Conservation (phyloP, 1,140 invertebrate species). For the Platyura marginata region DNA sequence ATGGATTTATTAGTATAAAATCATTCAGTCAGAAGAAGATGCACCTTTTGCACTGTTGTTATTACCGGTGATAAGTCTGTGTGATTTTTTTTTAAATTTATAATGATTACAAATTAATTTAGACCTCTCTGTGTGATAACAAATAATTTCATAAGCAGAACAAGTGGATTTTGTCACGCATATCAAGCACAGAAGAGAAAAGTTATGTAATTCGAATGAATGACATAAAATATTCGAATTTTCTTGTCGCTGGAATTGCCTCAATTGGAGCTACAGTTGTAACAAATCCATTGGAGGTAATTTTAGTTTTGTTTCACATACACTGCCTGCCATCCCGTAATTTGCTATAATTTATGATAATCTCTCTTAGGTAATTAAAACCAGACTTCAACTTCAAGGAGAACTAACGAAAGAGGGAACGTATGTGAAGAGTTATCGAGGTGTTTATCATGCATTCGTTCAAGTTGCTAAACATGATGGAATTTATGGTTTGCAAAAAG, state of each 20-base stretch:
- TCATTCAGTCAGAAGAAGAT: too few relatives aligned
- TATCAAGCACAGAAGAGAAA: too few relatives aligned
- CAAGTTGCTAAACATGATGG: constrained; percentile 30
- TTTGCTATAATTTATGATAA: background rate
- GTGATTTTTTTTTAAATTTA: too few relatives aligned
- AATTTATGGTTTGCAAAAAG: constrained; percentile 56
- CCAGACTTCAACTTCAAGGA: constrained; percentile 73
- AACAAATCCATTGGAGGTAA: constrained; percentile 58
- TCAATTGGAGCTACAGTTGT: constrained; percentile 35
- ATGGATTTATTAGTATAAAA: too few relatives aligned
- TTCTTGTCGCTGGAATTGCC: constrained; percentile 29
- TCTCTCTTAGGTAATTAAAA: constrained; percentile 50
- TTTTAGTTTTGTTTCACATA: constrained; percentile 5
- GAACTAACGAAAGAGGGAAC: constrained; percentile 51
- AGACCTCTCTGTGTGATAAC: too few relatives aligned
- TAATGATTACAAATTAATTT: too few relatives aligned
- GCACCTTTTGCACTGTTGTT: too few relatives aligned
- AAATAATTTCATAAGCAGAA: too few relatives aligned
- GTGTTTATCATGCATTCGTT: constrained; percentile 15
- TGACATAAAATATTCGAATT: constrained; percentile 11
- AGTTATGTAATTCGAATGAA: too few relatives aligned
- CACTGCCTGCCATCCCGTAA: background rate
- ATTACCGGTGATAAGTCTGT: too few relatives aligned
- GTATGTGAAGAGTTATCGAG: constrained; percentile 12
- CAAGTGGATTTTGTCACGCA: too few relatives aligned